A percentile compares a stretch with the other conserved stretches of the same genome.
phyloP scores from a whole-genome alignment of 2,113 vertebrate species.

The Otolemur garnettii region DNA sequence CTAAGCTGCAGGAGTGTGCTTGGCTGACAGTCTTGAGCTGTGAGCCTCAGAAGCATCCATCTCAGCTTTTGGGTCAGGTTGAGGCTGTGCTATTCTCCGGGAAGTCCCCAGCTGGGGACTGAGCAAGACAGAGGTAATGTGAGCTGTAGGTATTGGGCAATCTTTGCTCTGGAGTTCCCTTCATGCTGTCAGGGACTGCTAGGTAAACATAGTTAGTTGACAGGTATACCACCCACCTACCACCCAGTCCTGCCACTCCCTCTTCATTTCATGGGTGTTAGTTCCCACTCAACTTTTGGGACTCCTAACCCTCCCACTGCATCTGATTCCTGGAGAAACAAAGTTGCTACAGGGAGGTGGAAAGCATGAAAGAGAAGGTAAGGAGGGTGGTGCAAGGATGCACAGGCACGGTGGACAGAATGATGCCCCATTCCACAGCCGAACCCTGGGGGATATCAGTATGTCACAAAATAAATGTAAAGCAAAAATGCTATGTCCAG shows the following conservation, averaged over 20 bases:
- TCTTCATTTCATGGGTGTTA: not conserved
- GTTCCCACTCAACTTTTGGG: not conserved
- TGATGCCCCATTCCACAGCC: fast-evolving
- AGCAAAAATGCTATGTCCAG: not conserved
- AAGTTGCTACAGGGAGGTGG: not conserved
- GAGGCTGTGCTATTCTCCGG: not conserved
- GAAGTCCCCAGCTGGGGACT: not conserved
- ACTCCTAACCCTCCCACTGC: not conserved
- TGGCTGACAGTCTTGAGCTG: not conserved
- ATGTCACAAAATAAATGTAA: not conserved
- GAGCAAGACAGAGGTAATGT: not conserved
- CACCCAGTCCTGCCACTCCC: not conserved
- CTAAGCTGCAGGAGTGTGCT: too few relatives aligned
- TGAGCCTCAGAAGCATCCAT: not conserved
- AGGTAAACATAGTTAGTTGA: not conserved
- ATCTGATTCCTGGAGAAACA: not conserved
- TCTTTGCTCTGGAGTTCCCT: not conserved
- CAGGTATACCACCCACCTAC: not conserved
- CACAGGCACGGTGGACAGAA: fast-evolving
- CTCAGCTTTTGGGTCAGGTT: not conserved
- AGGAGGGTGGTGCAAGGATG: not conserved
- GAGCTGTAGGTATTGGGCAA: not conserved
- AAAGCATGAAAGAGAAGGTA: not conserved
- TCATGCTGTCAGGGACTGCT: not conserved
- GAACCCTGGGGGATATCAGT: not conserved